Percentiles rank a stretch among this genome's conserved stretches.
phyloP scores from a whole-genome alignment of 2,888 invertebrate genomes.

The Adineta ricciae region DNA sequence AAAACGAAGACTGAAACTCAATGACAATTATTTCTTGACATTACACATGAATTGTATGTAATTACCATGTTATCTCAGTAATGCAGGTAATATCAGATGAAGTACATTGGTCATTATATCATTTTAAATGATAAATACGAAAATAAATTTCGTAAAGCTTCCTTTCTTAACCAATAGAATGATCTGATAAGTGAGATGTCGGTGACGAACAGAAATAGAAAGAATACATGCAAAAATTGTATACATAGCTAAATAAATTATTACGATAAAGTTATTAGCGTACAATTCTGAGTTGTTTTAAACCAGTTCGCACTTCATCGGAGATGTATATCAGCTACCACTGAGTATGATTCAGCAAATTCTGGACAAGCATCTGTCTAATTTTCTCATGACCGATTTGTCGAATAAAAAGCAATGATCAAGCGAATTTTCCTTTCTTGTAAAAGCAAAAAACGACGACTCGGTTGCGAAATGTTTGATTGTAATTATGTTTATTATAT shows the following conservation, averaged over 20 bases:
- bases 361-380: background rate
- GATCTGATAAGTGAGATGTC: background rate
- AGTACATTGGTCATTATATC: too few relatives aligned
- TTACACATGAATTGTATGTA: background rate
- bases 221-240: too few relatives aligned
- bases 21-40: too few relatives aligned
- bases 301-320: too few relatives aligned
- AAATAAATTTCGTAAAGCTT: background rate
- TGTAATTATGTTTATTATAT: background rate
- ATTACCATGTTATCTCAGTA: background rate
- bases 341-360: too few relatives aligned
- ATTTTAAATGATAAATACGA: too few relatives aligned
- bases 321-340: too few relatives aligned
- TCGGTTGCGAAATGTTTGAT: background rate
- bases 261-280: too few relatives aligned
- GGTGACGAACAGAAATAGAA: background rate
- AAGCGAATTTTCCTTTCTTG: background rate
- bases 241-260: too few relatives aligned
- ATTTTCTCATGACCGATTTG: background rate
- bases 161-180: background rate
- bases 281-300: too few relatives aligned
- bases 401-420: background rate
- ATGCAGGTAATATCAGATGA: too few relatives aligned
- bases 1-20: background rate
- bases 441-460: background rate